Percentiles rank a stretch among this genome's conserved stretches.
Evolutionary conservation across 2,797 vertebrate species (phyloP).

Genomic region (Euphonia xanthogaster): DNA sequence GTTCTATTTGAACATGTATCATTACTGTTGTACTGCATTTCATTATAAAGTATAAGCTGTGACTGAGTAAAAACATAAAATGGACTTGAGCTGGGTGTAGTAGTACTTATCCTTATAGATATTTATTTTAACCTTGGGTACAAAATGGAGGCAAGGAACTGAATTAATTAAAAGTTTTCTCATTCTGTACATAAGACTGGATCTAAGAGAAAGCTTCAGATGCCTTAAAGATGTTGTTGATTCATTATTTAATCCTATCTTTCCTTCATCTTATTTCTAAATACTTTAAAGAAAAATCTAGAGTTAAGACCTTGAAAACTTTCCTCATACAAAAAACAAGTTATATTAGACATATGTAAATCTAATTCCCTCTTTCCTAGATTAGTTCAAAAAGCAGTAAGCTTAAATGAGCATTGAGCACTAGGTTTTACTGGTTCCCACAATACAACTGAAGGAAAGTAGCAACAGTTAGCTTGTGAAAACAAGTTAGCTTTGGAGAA

Average conservation of each 20-base stretch:
- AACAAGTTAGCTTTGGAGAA: background rate
- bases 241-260: background rate
- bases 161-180: background rate
- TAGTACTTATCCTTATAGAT: background rate
- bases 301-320: background rate
- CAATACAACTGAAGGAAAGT: background rate
- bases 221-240: background rate
- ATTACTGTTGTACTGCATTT: background rate
- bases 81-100: background rate
- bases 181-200: background rate
- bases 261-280: background rate
- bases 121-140: background rate
- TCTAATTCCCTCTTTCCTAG: background rate
- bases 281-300: background rate
- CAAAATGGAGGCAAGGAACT: background rate
- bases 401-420: background rate
- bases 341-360: background rate
- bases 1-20: background rate
- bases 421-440: background rate
- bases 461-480: background rate
- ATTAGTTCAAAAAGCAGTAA: background rate
- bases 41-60: background rate
- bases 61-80: background rate
- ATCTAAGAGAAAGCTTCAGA: background rate
- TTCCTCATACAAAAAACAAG: rapidly evolving